phyloP scores from a whole-genome alignment of 2,113 vertebrate genomes.

The Oenanthe oenanthe region DNA sequence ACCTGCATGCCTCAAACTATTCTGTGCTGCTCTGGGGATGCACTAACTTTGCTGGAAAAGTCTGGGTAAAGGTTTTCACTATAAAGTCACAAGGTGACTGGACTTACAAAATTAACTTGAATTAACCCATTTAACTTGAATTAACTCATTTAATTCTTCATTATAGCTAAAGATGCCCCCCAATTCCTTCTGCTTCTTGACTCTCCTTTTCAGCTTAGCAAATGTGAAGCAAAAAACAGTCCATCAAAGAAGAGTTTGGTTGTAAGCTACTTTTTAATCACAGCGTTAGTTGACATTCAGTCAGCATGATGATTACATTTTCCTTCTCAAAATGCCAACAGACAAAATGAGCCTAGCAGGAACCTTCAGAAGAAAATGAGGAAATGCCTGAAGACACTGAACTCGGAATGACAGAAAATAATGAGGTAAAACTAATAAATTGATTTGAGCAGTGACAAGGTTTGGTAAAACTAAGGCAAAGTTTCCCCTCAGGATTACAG shows the following conservation, averaged over 20 bases:
- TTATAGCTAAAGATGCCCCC: neutral
- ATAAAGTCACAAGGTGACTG: neutral
- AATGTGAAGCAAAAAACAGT: neutral
- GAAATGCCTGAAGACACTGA: neutral
- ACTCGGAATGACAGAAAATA: neutral
- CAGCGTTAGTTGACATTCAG: neutral
- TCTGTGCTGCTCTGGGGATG: neutral
- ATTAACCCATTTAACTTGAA: neutral
- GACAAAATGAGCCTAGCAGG: conserved; percentile 13
- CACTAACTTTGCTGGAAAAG: neutral
- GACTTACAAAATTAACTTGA: neutral
- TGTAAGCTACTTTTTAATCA: conserved; percentile 49
- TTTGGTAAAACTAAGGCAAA: neutral
- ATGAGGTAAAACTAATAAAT: neutral
- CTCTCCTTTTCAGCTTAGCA: neutral
- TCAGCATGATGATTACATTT: neutral
- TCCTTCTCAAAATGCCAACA: conserved; percentile 23
- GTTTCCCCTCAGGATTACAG: neutral
- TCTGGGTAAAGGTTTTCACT: neutral
- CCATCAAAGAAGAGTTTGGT: neutral
- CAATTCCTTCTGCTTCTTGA: neutral
- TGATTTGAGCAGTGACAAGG: neutral
- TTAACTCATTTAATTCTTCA: neutral
- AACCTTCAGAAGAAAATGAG: conserved; percentile 8
- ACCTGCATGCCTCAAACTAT: neutral